phyloP scores from a whole-genome alignment of 2,888 invertebrate species.

The Cataglyphis altisquamis region DNA sequence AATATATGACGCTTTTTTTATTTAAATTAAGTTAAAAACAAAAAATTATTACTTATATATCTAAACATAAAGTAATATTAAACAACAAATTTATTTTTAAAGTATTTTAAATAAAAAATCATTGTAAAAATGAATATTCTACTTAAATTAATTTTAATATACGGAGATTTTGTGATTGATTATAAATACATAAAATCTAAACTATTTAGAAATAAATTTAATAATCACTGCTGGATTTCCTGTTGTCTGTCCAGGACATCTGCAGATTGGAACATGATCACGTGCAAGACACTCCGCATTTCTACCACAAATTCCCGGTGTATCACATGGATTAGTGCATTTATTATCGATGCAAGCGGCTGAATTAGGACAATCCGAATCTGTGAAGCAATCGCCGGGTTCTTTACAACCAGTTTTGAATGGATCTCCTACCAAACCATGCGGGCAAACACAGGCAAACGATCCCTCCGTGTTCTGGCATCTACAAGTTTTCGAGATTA shows the following conservation, averaged over 20 bases:
- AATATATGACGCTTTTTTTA: not conserved
- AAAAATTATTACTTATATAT: too few relatives aligned
- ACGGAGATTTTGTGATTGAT: not conserved
- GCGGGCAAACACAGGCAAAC: conserved; percentile 92
- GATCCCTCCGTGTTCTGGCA: conserved; percentile 94
- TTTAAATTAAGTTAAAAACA: too few relatives aligned
- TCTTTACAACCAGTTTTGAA: conserved; percentile 91
- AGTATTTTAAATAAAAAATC: too few relatives aligned
- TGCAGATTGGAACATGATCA: conserved; percentile 91
- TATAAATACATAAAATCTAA: not conserved
- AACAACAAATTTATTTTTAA: too few relatives aligned
- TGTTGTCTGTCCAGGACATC: conserved; percentile 91
- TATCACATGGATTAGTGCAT: conserved; percentile 93
- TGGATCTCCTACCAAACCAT: conserved; percentile 93
- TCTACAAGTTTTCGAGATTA: conserved; percentile 78
- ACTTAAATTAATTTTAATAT: too few relatives aligned
- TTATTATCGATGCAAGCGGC: conserved; percentile 92
- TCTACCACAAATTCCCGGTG: conserved; percentile 89
- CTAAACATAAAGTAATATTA: too few relatives aligned
- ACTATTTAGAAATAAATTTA: not conserved
- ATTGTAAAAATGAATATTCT: too few relatives aligned
- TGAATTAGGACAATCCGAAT: conserved; percentile 92
- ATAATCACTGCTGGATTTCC: conserved; percentile 90
- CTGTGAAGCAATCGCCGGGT: conserved; percentile 94
- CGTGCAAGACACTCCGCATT: conserved; percentile 92